phyloP scores from a whole-genome alignment of 2,113 vertebrate genomes.

The Orycteropus afer region DNA sequence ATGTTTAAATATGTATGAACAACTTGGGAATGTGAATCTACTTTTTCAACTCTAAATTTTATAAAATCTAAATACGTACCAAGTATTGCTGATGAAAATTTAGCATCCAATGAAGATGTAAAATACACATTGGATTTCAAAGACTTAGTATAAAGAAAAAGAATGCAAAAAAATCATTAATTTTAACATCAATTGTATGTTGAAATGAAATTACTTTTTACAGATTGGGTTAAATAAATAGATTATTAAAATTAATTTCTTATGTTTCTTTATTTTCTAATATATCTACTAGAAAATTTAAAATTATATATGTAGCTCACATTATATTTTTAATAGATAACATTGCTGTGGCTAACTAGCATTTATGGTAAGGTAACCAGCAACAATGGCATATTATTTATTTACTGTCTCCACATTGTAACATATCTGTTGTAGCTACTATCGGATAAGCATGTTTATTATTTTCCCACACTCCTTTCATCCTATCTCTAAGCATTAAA shows the following conservation, averaged over 20 bases:
- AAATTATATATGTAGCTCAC: not conserved
- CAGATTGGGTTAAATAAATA: not conserved
- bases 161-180: not conserved
- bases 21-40: not conserved
- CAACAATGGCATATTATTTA: not conserved
- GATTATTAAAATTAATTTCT: slow-evolving; percentile 4
- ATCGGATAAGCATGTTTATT: not conserved
- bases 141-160: not conserved
- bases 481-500: not conserved
- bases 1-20: not conserved
- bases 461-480: slow-evolving; percentile 31
- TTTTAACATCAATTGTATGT: not conserved
- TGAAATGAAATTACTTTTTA: not conserved
- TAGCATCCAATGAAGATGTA: not conserved
- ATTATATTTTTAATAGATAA: not conserved
- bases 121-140: not conserved
- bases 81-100: not conserved
- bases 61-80: not conserved
- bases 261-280: not conserved
- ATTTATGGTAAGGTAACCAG: not conserved
- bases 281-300: not conserved
- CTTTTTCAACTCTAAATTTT: not conserved
- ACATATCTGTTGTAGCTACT: not conserved
- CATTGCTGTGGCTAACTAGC: not conserved
- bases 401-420: not conserved